Evolutionary conservation across 64 coral and sea anemone genomes (phyloP).

Genomic region (Actinia equina): DNA sequence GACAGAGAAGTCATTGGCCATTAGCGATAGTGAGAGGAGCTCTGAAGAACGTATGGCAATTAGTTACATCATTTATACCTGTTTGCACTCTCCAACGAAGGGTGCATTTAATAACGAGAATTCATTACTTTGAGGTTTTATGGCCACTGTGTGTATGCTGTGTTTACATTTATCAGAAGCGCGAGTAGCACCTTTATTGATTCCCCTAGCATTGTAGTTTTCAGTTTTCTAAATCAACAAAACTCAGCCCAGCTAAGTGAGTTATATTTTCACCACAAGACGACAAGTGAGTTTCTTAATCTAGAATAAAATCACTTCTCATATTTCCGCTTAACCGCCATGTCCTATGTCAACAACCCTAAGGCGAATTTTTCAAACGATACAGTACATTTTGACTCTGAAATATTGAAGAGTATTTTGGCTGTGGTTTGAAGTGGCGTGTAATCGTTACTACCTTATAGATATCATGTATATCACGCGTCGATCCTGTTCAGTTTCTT

Average conservation of each 20-base stretch:
- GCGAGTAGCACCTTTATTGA: background rate
- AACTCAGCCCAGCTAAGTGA: background rate
- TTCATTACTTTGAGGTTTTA: background rate
- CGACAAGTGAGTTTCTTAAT: background rate
- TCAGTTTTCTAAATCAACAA: background rate
- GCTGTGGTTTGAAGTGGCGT: background rate
- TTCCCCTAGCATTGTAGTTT: background rate
- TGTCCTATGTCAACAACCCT: conserved; percentile 3
- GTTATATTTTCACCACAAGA: background rate
- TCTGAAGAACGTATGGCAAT: background rate
- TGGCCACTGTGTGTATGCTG: background rate
- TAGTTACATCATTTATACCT: background rate
- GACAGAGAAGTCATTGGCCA: background rate
- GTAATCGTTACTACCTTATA: background rate
- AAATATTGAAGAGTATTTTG: conserved; percentile 5
- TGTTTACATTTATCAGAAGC: background rate
- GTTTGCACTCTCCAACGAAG: background rate
- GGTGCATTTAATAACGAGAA: background rate
- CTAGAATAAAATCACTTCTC: background rate
- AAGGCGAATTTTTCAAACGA: background rate
- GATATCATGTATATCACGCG: background rate
- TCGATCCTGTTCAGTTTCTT: background rate
- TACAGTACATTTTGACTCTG: background rate
- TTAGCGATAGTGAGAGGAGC: background rate
- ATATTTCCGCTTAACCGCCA: conserved; percentile 1